Percentiles rank a stretch among this genome's conserved stretches.
phyloP scores from a whole-genome alignment of 2,888 invertebrate genomes.

The Esperia sulphurella region DNA sequence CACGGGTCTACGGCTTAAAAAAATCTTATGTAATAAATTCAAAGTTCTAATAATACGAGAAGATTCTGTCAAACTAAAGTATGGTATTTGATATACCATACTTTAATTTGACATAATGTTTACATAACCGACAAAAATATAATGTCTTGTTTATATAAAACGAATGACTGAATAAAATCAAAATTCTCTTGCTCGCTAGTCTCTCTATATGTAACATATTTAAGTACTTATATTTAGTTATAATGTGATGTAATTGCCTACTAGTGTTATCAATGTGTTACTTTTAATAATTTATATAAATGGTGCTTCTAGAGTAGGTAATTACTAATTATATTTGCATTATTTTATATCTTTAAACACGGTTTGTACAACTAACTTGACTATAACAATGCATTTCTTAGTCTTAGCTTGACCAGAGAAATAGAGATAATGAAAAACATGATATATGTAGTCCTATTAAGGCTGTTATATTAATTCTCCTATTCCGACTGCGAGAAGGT shows the following conservation, averaged over 20 bases:
- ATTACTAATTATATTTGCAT: not conserved
- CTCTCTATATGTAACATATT: constrained; percentile 5
- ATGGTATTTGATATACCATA: too few relatives aligned
- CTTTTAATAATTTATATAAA: constrained; percentile 13
- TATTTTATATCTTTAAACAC: not conserved
- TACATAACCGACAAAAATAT: too few relatives aligned
- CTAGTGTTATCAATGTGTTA: not conserved
- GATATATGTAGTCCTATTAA: too few relatives aligned
- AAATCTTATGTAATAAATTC: too few relatives aligned
- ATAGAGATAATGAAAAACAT: too few relatives aligned
- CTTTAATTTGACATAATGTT: too few relatives aligned
- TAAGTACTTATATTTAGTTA: not conserved
- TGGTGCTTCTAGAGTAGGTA: constrained; percentile 26
- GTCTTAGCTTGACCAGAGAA: not conserved
- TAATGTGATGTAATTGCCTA: not conserved
- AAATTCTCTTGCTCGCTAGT: constrained; percentile 8
- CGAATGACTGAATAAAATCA: constrained; percentile 1
- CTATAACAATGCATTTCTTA: not conserved
- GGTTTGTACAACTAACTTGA: not conserved
- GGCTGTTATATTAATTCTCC: too few relatives aligned
- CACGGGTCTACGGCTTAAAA: too few relatives aligned
- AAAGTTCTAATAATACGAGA: too few relatives aligned
- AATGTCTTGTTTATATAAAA: too few relatives aligned
- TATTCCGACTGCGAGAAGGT: too few relatives aligned
- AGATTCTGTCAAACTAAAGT: too few relatives aligned